Evolutionary conservation across 1,140 invertebrate species (phyloP), one percentile per base, ranked within the genome.

Genomic region (Trichomalopsis sarcophagae): DNA sequence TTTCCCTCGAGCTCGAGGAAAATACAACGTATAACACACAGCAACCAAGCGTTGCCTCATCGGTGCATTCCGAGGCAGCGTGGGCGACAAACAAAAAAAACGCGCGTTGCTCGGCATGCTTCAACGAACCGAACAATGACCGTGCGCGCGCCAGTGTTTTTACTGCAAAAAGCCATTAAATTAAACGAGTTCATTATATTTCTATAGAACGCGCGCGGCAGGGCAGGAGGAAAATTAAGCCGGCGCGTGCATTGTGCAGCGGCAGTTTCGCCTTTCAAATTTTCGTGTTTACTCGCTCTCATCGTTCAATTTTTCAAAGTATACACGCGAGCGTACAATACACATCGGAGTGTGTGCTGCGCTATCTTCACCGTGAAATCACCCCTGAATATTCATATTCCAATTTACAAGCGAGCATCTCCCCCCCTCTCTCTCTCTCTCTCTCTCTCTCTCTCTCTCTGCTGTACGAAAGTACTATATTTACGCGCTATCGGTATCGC

Each of bases 111-210:
- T 55, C 21, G 21, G 23, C 81, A 74, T 23, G 81, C 81, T 82
- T 47, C 71, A 62, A 74, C 62, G 81, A 82, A 74, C 44, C 81
- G 30, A 36, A 62, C 81, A 82, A 82, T 82, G 71, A 82, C 69
- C 74, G 33, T 4, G 33, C 5, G 27, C 27, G 33, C 33, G 7
- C 17, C 66, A 23, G 76, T 78, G 40, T 55, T 27, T 77, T 77
- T 62, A 66, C 27, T 66, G 50, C 47, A 69, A 81, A 81, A 81
- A 17, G 36, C 21, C 66, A 71, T 71, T 69, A 27, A 21, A 27
- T 21, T 13, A n/a, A 47, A 47, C 79, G 79, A 71, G 66, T 81
- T 73, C 27, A 71, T 71, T 71, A 81, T 71, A 7, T n/a, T 62
- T 47, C 14, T 50, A 44, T 44, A 44, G 6, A 44, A 44, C 10